These are phyloP conservation scores for Drosophila pegasa DNA, from an alignment of 2,888 invertebrate genomes.

Conservation along the genomic window DNA sequence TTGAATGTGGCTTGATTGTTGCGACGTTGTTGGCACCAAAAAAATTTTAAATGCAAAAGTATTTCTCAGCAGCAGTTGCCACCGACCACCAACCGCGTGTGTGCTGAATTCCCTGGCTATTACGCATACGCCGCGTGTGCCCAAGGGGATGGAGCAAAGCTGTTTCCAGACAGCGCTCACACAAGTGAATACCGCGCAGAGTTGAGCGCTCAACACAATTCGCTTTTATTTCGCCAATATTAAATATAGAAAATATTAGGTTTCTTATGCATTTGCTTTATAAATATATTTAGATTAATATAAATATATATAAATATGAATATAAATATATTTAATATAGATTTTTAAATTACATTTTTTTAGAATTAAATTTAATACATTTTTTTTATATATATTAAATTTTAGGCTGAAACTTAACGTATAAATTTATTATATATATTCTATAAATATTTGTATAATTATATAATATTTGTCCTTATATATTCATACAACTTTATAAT, in stretches of 20 bases:
- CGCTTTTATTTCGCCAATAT: not conserved
- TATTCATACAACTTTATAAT: too few relatives aligned
- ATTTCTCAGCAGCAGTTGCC: conserved; percentile 13
- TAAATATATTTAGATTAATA: too few relatives aligned
- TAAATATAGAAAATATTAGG: not conserved
- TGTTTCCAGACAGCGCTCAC: not conserved
- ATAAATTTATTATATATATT: too few relatives aligned
- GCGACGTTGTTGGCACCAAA: not conserved
- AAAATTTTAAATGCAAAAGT: conserved; percentile 21
- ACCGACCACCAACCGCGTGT: conserved; percentile 16
- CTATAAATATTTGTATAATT: too few relatives aligned
- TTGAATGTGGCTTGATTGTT: conserved; percentile 54
- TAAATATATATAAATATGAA: too few relatives aligned
- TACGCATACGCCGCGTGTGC: conserved; percentile 29
- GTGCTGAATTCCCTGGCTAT: conserved; percentile 3
- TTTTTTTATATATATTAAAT: too few relatives aligned
- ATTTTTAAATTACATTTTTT: too few relatives aligned
- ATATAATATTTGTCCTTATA: too few relatives aligned
- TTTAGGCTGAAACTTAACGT: too few relatives aligned
- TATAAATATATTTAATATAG: too few relatives aligned
- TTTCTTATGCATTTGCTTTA: too few relatives aligned
- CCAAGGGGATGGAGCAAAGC: not conserved
- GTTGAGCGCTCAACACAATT: not conserved
- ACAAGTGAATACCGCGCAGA: not conserved
- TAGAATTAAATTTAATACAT: too few relatives aligned